A percentile compares a stretch with the other conserved stretches of the same genome.
Evolutionary conservation across 2,113 vertebrate genomes (phyloP).

Genomic region (Thomomys bottae): DNA sequence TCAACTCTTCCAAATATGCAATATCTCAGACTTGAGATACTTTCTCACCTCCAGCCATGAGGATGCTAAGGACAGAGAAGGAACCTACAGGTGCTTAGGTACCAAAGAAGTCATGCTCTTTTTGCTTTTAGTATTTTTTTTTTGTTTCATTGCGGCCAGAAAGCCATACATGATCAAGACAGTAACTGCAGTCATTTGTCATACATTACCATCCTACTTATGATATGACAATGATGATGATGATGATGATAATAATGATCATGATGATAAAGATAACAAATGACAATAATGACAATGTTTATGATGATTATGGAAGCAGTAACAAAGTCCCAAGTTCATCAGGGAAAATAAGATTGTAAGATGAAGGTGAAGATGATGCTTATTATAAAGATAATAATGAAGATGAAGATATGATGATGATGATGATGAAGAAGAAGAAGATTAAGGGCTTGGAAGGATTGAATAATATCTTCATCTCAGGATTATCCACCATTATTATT

Average conservation of each 20-base stretch:
- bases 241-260: too few relatives aligned
- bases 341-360: too few relatives aligned
- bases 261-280: too few relatives aligned
- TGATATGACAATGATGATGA: too few relatives aligned
- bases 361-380: too few relatives aligned
- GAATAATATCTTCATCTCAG: slow-evolving; percentile 20
- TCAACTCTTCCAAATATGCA: background rate
- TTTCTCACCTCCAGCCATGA: background rate
- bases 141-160: background rate
- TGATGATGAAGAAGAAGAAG: too few relatives aligned
- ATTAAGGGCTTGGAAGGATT: slow-evolving; percentile 28
- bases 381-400: too few relatives aligned
- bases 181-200: background rate
- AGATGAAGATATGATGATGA: too few relatives aligned
- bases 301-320: background rate
- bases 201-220: background rate
- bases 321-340: slow-evolving; percentile 19
- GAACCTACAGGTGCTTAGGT: background rate
- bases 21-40: background rate
- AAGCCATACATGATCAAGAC: background rate
- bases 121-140: background rate
- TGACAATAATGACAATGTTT: too few relatives aligned
- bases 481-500: slow-evolving; percentile 56
- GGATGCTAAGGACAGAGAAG: background rate
- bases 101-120: background rate